Evolutionary conservation across 2,113 vertebrate genomes (phyloP).

Genomic region (Ciconia stormi): DNA sequence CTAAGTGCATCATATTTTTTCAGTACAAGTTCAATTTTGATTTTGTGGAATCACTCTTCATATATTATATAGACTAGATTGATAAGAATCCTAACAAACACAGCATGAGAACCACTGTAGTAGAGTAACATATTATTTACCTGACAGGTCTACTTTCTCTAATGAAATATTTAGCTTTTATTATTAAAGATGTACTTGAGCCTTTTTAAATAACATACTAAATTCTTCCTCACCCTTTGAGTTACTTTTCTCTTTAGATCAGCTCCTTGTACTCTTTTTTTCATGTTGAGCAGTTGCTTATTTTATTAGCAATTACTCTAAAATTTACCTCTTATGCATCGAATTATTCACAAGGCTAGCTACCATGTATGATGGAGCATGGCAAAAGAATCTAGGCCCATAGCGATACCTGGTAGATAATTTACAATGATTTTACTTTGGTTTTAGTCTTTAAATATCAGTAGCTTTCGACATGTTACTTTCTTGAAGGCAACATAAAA

Average conservation of each 20-base stretch:
- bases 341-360: not conserved
- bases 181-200: not conserved
- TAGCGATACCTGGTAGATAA: not conserved
- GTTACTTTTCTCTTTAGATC: not conserved
- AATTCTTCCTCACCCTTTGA: not conserved
- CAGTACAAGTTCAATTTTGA: not conserved
- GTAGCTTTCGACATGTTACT: not conserved
- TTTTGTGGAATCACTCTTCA: not conserved
- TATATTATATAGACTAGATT: not conserved
- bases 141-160: not conserved
- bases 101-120: not conserved
- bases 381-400: not conserved
- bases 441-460: slow-evolving; percentile 22
- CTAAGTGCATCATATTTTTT: not conserved
- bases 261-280: not conserved
- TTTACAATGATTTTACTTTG: slow-evolving; percentile 8
- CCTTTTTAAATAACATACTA: not conserved
- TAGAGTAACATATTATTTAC: not conserved
- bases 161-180: not conserved
- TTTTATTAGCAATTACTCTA: not conserved
- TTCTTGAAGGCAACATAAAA: not conserved
- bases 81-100: not conserved
- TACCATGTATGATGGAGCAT: not conserved
- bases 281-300: not conserved
- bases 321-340: not conserved